Evolutionary conservation across 2,888 invertebrate genomes (phyloP).

Genomic region (Carterocephalus palaemon): DNA sequence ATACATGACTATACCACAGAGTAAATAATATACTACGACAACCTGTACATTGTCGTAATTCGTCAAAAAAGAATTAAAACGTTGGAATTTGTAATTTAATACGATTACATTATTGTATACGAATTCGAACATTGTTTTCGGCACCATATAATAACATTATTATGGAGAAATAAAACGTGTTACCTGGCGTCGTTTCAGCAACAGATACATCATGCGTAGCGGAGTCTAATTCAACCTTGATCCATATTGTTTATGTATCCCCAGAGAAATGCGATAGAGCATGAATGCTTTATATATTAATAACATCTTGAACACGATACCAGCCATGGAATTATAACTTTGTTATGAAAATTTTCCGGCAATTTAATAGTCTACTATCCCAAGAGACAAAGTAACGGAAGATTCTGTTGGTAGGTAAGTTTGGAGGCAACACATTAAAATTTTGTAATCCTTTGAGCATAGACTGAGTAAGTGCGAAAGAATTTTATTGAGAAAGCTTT

Average conservation of each 20-base stretch:
- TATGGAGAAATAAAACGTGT: no score
- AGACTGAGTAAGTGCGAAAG: background rate
- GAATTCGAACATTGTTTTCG: no score
- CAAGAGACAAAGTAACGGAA: conserved; percentile 4
- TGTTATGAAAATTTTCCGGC: conserved; percentile 17
- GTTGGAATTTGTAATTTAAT: no score
- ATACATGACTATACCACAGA: no score
- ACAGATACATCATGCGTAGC: conserved; percentile 31
- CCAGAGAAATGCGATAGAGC: conserved; percentile 32
- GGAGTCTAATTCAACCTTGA: conserved; percentile 43
- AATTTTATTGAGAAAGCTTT: background rate
- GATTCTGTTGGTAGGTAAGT: background rate
- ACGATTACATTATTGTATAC: no score
- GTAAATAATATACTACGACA: no score
- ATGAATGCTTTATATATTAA: conserved; percentile 12
- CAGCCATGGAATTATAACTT: conserved; percentile 16
- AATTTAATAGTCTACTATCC: conserved; percentile 7
- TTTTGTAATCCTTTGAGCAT: background rate
- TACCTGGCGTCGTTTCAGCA: no score
- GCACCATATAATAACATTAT: no score
- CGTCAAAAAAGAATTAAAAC: no score
- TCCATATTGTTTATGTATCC: conserved; percentile 39
- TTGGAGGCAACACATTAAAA: conserved; percentile 1
- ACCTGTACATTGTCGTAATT: no score
- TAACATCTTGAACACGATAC: conserved; percentile 8